Base-by-base conservation (phyloP, 2,888 invertebrate genomes). In the Eudasyphora cyanicolor region DNA sequence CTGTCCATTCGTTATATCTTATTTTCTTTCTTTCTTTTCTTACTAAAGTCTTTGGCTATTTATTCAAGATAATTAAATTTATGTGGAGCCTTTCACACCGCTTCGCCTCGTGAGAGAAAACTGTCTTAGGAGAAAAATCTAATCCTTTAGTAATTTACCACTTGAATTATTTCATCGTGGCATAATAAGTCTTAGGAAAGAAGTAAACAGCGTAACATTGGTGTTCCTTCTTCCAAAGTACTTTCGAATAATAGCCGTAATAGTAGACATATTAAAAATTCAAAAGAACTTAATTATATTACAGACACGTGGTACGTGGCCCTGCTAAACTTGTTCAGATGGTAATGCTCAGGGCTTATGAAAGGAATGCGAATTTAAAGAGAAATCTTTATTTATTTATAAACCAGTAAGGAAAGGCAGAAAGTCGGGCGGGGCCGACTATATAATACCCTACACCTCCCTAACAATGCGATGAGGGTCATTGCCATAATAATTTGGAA, bases 151-250 rank as follows among this genome's bases (percentile, higher is more conserved):
- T 79, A 79, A 79, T 82, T 79, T 82, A 67, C 62, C 82, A 79
- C 79, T 79, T 79, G 82, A 82, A 82, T 82, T 82, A 79, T 71
- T 79, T 82, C 78, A 78, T 82, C 78, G 78, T 19, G 67, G 45
- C 62, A 75, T 75, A n/a, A n/a, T n/a, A 82, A 75, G 75, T 82
- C 71, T 71, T 78, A 10, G 27, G 10, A 24, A n/a, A 42, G 60
- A 76, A 57, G n/a, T n/a, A 2, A 54, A 67, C 12, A 54, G 29
- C n/a, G n/a, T 12, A 45, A 62, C 21, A 69, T 21, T 38, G 29
- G 51, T 21, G 10, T 5, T n/a, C 19, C 38, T 35, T 35, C 35
- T n/a, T n/a, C 1, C 35, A 17, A 51, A 7, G 14, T 51, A 1
- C n/a, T 35, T 32, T 21, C 12, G 49, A 19, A 70, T 24, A 49